These are phyloP conservation scores for Vanessa atalanta DNA, from an alignment of 1,140 invertebrate genomes.

Conservation along the genomic window DNA sequence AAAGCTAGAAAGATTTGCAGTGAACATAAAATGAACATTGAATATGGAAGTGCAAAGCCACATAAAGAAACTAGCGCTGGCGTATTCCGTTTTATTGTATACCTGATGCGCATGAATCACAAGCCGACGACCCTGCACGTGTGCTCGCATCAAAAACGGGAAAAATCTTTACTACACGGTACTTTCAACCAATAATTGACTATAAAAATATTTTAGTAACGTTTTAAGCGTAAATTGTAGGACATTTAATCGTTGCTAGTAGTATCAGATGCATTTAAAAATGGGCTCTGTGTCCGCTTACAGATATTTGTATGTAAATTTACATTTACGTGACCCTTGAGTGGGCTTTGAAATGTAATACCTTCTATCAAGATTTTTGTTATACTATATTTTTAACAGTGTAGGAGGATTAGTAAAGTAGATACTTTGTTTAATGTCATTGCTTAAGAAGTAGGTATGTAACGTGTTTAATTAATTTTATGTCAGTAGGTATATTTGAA, in stretches of 20 bases:
- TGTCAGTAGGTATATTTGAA: not conserved
- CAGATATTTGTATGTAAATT: conserved; percentile 34
- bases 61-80: conserved; percentile 31
- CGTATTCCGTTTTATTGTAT: conserved; percentile 31
- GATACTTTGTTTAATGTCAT: not conserved
- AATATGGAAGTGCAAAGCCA: conserved; percentile 18
- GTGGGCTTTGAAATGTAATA: not conserved
- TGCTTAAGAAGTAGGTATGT: not conserved
- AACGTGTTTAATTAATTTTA: not conserved
- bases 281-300: conserved; percentile 15
- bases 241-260: conserved; percentile 6
- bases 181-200: conserved; percentile 18
- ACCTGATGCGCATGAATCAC: conserved; percentile 42
- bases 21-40: conserved; percentile 6
- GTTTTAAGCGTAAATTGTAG: conserved; percentile 12
- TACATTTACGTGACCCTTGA: conserved; percentile 16
- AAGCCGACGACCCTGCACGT: conserved; percentile 41
- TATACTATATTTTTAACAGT: conserved; percentile 16
- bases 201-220: conserved; percentile 15
- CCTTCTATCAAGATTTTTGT: conserved; percentile 24
- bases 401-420: conserved; percentile 19
- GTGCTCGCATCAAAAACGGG: conserved; percentile 34
- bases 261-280: conserved; percentile 10
- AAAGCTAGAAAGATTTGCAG: not conserved
- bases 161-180: conserved; percentile 29